Percentiles rank a stretch among this genome's conserved stretches.
Conservation (phyloP, 2,797 vertebrate genomes). For the Mus caroli region DNA sequence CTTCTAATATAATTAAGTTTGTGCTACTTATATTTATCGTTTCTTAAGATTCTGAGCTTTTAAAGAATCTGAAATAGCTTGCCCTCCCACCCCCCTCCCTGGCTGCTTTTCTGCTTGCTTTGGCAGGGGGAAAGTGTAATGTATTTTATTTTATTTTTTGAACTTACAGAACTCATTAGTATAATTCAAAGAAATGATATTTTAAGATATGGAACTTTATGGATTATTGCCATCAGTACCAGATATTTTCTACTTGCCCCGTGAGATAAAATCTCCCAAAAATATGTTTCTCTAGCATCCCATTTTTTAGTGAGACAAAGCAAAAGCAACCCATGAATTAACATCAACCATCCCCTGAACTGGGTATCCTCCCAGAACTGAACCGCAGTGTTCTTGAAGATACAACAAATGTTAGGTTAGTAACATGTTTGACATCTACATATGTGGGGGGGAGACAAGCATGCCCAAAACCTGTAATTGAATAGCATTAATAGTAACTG, state of each 20-base stretch:
- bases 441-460: neutral
- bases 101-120: conserved; percentile 62
- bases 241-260: conserved; percentile 68
- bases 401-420: neutral
- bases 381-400: neutral
- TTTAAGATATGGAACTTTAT: conserved; percentile 67
- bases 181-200: conserved; percentile 60
- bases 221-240: conserved; percentile 68
- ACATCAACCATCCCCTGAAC: neutral
- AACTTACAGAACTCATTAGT: conserved; percentile 45
- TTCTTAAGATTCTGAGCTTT: neutral
- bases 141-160: neutral
- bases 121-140: conserved; percentile 58
- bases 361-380: neutral
- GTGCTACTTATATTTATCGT: conserved; percentile 37
- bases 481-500: neutral
- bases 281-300: conserved; percentile 64
- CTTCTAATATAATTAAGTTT: conserved; percentile 36
- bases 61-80: conserved; percentile 69
- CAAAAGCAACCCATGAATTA: conserved; percentile 67
- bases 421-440: conserved; percentile 38
- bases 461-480: conserved; percentile 36
- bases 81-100: neutral
- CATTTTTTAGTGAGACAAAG: conserved; percentile 69
- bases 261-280: conserved; percentile 38